phyloP scores from a whole-genome alignment of 2,888 invertebrate genomes.

The Pedicia rivosa region DNA sequence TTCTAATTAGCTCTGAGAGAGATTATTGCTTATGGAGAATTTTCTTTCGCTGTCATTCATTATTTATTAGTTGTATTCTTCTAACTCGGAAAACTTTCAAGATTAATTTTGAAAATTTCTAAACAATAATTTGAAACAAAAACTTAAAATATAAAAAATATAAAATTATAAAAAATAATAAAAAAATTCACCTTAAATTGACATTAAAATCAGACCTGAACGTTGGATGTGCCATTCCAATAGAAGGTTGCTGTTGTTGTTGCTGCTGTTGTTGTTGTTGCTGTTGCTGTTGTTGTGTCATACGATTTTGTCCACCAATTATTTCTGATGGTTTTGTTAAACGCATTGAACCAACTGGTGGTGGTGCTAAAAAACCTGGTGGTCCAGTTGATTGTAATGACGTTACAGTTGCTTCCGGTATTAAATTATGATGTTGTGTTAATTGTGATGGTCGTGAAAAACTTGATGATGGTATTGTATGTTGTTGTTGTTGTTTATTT shows the following conservation, averaged over 20 bases:
- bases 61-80: too few relatives aligned
- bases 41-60: too few relatives aligned
- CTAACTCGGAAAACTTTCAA: too few relatives aligned
- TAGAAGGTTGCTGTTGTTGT: conserved; percentile 33
- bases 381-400: conserved; percentile 39
- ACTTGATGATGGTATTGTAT: conserved; percentile 34
- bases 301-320: conserved; percentile 29
- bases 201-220: conserved; percentile 69
- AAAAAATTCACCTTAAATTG: conserved; percentile 45
- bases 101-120: too few relatives aligned
- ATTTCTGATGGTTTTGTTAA: conserved; percentile 35
- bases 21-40: too few relatives aligned
- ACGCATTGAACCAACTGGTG: conserved; percentile 32
- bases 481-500: conserved; percentile 35
- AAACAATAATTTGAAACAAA: too few relatives aligned
- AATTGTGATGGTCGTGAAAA: conserved; percentile 32
- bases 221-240: conserved; percentile 48
- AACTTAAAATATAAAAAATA: too few relatives aligned
- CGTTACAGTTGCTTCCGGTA: conserved; percentile 30
- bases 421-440: conserved; percentile 27
- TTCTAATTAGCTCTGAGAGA: too few relatives aligned
- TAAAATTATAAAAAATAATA: conserved; percentile 21
- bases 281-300: too few relatives aligned
- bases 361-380: conserved; percentile 41
- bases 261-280: too few relatives aligned